A percentile compares a stretch with the other conserved stretches of the same genome.
phyloP scores from a whole-genome alignment of 1,140 invertebrate genomes.

The Oreohelix idahoensis region DNA sequence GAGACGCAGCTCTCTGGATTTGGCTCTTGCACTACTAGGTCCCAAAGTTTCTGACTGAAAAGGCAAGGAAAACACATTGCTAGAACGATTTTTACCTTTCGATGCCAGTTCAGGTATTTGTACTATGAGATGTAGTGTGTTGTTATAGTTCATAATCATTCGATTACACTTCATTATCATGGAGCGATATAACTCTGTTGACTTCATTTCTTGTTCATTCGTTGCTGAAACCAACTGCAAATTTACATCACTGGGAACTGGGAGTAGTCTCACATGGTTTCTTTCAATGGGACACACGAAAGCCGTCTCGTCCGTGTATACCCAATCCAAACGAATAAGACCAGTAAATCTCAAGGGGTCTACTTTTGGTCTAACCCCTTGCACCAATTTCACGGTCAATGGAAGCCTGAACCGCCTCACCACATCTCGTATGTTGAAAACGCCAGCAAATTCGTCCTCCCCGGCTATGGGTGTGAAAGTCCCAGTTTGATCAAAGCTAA shows the following conservation, averaged over 20 bases:
- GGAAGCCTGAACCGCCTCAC: slow-evolving; percentile 87
- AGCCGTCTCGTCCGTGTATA: slow-evolving; percentile 80
- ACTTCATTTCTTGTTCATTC: slow-evolving; percentile 86
- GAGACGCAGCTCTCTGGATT: slow-evolving; percentile 75
- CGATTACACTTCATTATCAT: slow-evolving; percentile 85
- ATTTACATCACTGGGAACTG: slow-evolving; percentile 87
- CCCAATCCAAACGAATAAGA: slow-evolving; percentile 86
- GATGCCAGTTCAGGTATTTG: slow-evolving; percentile 61
- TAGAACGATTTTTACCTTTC: slow-evolving; percentile 64
- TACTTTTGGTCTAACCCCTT: slow-evolving; percentile 85
- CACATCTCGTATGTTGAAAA: slow-evolving; percentile 86
- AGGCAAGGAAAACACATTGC: slow-evolving; percentile 59
- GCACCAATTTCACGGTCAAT: slow-evolving; percentile 89
- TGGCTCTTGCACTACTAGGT: slow-evolving; percentile 50
- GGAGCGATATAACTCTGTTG: slow-evolving; percentile 85
- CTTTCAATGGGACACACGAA: slow-evolving; percentile 81
- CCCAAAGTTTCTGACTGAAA: slow-evolving; percentile 68
- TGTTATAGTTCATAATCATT: slow-evolving; percentile 85
- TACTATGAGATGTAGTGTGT: slow-evolving; percentile 80
- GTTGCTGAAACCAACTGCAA: slow-evolving; percentile 87
- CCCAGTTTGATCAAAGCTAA: slow-evolving; percentile 88
- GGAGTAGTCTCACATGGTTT: slow-evolving; percentile 83
- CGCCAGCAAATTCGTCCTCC: slow-evolving; percentile 92
- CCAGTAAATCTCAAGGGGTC: slow-evolving; percentile 74
- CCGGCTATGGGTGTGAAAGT: slow-evolving; percentile 91